Evolutionary conservation across 2,888 invertebrate species (phyloP).

Genomic region (Acanthosoma haemorrhoidale): DNA sequence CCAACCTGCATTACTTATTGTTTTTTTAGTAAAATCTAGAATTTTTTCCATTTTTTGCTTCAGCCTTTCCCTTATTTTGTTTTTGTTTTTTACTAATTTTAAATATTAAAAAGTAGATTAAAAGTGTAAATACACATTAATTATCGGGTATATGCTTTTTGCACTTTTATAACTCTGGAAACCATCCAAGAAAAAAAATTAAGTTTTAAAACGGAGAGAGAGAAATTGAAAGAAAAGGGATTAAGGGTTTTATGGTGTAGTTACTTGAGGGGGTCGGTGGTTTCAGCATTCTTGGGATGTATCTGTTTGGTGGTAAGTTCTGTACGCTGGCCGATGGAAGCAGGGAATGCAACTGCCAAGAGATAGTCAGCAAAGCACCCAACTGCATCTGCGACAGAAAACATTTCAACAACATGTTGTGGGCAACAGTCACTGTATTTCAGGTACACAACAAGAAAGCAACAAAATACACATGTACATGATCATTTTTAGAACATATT

Average conservation of each 20-base stretch:
- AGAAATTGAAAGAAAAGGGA: conserved; percentile 31
- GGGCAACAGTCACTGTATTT: conserved; percentile 96
- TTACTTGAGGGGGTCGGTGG: conserved; percentile 31
- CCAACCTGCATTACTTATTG: conserved; percentile 21
- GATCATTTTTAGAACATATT: conserved; percentile 13
- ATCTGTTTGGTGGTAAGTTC: conserved; percentile 99
- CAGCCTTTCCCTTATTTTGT: conserved; percentile 13
- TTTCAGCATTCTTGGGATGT: conserved; percentile 96
- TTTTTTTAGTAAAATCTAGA: conserved; percentile 21
- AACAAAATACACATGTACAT: conserved; percentile 31
- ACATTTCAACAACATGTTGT: conserved; percentile 97
- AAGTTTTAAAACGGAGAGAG: conserved; percentile 24
- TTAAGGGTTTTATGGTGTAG: conserved; percentile 24
- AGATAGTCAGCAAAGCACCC: conserved; percentile 81
- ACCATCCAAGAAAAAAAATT: conserved; percentile 7
- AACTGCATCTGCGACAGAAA: conserved; percentile 94
- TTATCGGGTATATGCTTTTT: conserved; percentile 15
- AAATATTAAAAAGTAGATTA: conserved; percentile 15
- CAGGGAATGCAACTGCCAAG: conserved; percentile 86
- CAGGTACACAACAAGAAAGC: conserved; percentile 63
- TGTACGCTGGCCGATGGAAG: conserved; percentile 90
- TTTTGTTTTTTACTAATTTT: not conserved
- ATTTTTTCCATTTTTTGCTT: conserved; percentile 17
- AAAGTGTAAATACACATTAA: conserved; percentile 26
- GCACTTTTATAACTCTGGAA: conserved; percentile 9